Percentiles rank a stretch among this genome's conserved stretches.
These are phyloP conservation scores for Hemicordylus capensis DNA, from an alignment of 2,113 vertebrate species.

Conservation along the genomic window DNA sequence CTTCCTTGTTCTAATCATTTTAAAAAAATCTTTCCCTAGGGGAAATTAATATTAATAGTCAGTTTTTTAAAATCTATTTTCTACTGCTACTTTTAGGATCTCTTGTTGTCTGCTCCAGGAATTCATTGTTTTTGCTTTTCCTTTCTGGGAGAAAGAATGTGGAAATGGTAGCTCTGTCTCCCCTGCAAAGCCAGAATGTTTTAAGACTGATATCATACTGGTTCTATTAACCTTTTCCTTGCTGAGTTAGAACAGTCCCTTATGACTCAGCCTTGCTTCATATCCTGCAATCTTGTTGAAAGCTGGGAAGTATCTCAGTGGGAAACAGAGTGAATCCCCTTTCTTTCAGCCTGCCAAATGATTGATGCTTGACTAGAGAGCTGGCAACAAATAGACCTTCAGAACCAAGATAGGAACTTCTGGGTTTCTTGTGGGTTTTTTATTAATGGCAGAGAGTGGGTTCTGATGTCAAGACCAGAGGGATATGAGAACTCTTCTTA, in stretches of 20 bases:
- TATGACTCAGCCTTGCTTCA: background rate
- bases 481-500: background rate
- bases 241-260: background rate
- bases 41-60: too few relatives aligned
- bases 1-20: too few relatives aligned
- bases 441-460: too few relatives aligned
- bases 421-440: background rate
- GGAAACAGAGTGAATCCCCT: too few relatives aligned
- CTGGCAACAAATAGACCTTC: background rate
- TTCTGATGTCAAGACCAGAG: background rate
- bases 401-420: background rate
- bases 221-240: too few relatives aligned
- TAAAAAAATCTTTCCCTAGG: too few relatives aligned
- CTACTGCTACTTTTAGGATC: background rate
- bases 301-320: too few relatives aligned
- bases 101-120: background rate
- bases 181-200: background rate
- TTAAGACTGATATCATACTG: too few relatives aligned
- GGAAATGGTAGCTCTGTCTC: background rate
- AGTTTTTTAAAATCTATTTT: too few relatives aligned
- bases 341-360: background rate
- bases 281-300: background rate
- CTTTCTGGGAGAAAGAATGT: background rate
- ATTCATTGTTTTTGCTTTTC: background rate
- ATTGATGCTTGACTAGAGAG: too few relatives aligned